Conservation (phyloP, 2,113 vertebrate species). For the Syngnathus scovelli region DNA sequence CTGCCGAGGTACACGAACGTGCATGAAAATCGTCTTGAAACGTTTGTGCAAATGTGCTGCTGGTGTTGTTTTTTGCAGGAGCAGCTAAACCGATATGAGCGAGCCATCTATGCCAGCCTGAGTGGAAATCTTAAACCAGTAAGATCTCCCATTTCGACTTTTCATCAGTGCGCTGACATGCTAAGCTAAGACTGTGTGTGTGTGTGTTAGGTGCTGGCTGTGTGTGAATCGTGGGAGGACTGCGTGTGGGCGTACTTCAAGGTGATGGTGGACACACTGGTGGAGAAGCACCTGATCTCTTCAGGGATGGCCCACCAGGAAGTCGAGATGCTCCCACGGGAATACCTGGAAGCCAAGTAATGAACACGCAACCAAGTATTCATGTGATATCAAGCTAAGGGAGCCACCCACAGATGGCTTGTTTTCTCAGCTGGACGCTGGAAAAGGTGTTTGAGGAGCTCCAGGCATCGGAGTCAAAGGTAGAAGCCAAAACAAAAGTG, state of each 20-base stretch:
- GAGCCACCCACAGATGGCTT: neutral
- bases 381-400: neutral
- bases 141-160: slow-evolving; percentile 11
- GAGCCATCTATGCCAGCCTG: slow-evolving; percentile 89
- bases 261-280: slow-evolving; percentile 92
- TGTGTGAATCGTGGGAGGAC: slow-evolving; percentile 96
- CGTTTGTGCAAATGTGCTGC: neutral
- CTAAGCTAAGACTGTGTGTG: slow-evolving; percentile 8
- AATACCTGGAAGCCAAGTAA: slow-evolving; percentile 89
- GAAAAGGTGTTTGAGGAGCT: slow-evolving; percentile 97
- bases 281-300: slow-evolving; percentile 89
- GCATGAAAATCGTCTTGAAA: neutral
- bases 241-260: slow-evolving; percentile 92
- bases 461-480: slow-evolving; percentile 90
- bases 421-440: slow-evolving; percentile 82
- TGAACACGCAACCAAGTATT: neutral
- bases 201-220: slow-evolving; percentile 80
- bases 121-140: slow-evolving; percentile 97
- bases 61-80: slow-evolving; percentile 68
- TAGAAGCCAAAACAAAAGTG: slow-evolving; percentile 9
- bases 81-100: slow-evolving; percentile 79
- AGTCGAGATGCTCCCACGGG: slow-evolving; percentile 83
- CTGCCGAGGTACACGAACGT: slow-evolving; percentile 78
- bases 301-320: slow-evolving; percentile 79
- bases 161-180: neutral